phyloP scores from a whole-genome alignment of 23 tunicate genomes.

The Ascidia mentula region DNA sequence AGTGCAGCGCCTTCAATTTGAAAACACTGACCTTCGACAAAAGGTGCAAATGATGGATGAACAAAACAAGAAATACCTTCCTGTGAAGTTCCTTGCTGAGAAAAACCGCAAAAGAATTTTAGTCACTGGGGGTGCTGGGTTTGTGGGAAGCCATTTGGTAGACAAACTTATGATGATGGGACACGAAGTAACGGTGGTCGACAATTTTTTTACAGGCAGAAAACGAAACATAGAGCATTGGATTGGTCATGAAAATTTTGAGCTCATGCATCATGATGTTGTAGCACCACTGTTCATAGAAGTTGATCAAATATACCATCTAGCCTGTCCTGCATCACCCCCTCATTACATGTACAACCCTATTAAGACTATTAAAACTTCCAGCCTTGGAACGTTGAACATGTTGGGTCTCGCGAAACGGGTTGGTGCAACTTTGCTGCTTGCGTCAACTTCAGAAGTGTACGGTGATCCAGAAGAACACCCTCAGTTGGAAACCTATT shows the following conservation, averaged over 20 bases:
- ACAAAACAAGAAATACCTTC: slow-evolving; percentile 35
- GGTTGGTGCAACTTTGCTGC: slow-evolving; percentile 64
- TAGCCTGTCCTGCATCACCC: slow-evolving; percentile 99
- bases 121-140: slow-evolving; percentile 97
- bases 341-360: slow-evolving; percentile 99
- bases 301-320: slow-evolving; percentile 91
- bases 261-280: slow-evolving; percentile 88
- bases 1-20: slow-evolving; percentile 25
- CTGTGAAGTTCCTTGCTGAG: slow-evolving; percentile 78
- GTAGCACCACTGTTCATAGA: slow-evolving; percentile 75
- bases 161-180: slow-evolving; percentile 83
- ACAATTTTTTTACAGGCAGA: slow-evolving; percentile 93
- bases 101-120: slow-evolving; percentile 86
- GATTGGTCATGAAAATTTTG: slow-evolving; percentile 97
- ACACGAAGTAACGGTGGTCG: slow-evolving; percentile 94
- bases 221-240: slow-evolving; percentile 96
- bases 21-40: slow-evolving; percentile 36
- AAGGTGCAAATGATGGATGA: slow-evolving; percentile 14
- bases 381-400: slow-evolving; percentile 78
- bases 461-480: slow-evolving; percentile 99
- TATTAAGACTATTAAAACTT: slow-evolving; percentile 88
- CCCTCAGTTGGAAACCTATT: slow-evolving; percentile 86
- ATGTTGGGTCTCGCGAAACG: slow-evolving; percentile 95
- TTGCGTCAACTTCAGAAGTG: slow-evolving; percentile 95
- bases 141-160: slow-evolving; percentile 96